Evolutionary conservation across 2,888 invertebrate genomes (phyloP), one percentile per base, ranked within the genome.

Genomic region (Marasmarcha lunaedactyla): DNA sequence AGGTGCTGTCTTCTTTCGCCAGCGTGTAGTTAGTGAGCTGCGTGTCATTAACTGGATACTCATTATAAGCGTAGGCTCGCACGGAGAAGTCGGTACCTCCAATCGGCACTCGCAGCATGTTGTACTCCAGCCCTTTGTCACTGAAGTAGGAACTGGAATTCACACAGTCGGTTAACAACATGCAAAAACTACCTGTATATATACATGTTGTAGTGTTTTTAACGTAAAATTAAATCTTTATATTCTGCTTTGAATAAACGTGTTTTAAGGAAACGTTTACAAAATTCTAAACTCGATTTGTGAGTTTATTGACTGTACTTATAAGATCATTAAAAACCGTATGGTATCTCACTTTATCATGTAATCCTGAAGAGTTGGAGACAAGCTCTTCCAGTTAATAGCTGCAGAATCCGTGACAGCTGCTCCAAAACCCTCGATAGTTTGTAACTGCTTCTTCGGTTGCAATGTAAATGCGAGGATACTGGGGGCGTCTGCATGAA

Each of bases 1-100:
- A 89, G 0, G 78, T 42, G 35, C 71, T 59, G 63, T 94, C 93
- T 59, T 93, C 93, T 0, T 54, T 36, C 1, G 87, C 63, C 1
- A 94, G 76, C 0, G 85, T 67, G 60, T 90, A 95, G 45, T 85
- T 73, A 1, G 63, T 52, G 12, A 95, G 71, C 0, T 63, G 51
- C 0, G 59, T 55, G 46, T 89, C 87, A 50, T 88, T 85, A n/a
- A 57, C 60, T 0, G 81, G 73, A 0, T 49, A 38, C 38, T 88
- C 88, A 57, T 90, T 90, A 61, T 94, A 93, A 0, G 94, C 88
- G 72, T 95, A 95, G 0, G 86, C 67, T 33, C 73, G 86, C 0
- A 88, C 86, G 1, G 95, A 95, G 71, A 95, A 95, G 71, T 96
- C 96, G 34, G 87, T 86, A 5, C 94, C 93, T 0, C 89, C 95